Evolutionary conservation across 2,888 invertebrate species (phyloP), one percentile per base, ranked within the genome.

Genomic region (Helobdella robusta): DNA sequence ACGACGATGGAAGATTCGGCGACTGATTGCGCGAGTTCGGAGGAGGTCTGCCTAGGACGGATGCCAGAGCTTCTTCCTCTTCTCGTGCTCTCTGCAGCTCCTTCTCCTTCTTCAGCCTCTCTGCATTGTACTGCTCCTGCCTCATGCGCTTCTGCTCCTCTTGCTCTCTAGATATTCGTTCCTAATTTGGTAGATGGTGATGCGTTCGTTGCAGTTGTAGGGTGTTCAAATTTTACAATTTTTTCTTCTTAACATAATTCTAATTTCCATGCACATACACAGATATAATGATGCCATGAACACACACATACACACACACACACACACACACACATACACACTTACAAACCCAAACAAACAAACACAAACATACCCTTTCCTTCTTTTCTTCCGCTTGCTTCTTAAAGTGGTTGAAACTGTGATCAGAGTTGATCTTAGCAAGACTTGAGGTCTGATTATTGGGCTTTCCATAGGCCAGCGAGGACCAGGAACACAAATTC

Each of bases 321-420:
- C 50, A 50, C 50, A 50, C 50, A 50, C 50, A 50, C 50, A 50
- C 50, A 50, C 50, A 50, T 25, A 50, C 50, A 50, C 50, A 50
- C 50, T 23, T 25, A 50, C 50, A 50, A n/a, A 50, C 50, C n/a
- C 50, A 50, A n/a, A 50, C 50, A 50, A n/a, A 50, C 50, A 50
- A n/a, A 50, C 50, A 50, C 50, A 50, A n/a, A 50, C 50, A 50
- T 4, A 62, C 62, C 35, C 62, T 46, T 34, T 62, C 62, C 20
- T 35, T 35, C 46, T 48, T 62, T 35, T 62, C 62, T 35, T 62
- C 50, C 11, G 62, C 62, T 28, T 62, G 62, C 32, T 62, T 62
- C 23, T 62, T 62, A 28, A 62, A 62, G n/a, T 34, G 23, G n/a
- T 40, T 50, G 50, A 62, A 62, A 23, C 50, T 46, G n/a, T 62